These are phyloP conservation scores for Physella acuta DNA, from an alignment of 1,140 invertebrate species.

Conservation along the genomic window DNA sequence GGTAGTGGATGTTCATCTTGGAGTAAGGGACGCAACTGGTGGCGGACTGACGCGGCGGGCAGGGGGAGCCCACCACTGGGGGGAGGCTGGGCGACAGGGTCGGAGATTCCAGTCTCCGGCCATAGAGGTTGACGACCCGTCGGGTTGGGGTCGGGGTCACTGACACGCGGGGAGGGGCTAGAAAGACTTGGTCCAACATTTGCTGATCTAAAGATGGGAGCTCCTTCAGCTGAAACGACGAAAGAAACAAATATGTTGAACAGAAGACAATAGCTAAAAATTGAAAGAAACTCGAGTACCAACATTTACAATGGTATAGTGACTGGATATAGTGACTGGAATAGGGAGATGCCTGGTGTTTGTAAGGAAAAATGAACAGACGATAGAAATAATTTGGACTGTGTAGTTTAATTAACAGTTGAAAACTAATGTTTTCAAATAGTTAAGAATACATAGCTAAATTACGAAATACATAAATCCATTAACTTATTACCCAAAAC, in stretches of 20 bases:
- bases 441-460: too few species aligned
- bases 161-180: slow-evolving; percentile 15
- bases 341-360: too few species aligned
- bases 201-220: slow-evolving; percentile 12
- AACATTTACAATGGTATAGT: too few species aligned
- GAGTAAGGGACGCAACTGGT: not conserved
- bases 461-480: too few species aligned
- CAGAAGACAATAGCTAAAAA: not conserved
- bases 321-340: too few species aligned
- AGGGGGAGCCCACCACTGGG: not conserved
- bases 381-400: too few species aligned
- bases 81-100: not conserved
- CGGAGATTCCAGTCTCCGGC: not conserved
- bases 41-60: not conserved
- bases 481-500: too few species aligned
- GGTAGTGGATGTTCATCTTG: slow-evolving; percentile 17
- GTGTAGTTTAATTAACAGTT: too few species aligned
- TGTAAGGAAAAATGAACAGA: too few species aligned
- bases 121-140: slow-evolving; percentile 8
- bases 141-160: not conserved
- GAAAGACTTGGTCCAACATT: slow-evolving; percentile 13
- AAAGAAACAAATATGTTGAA: not conserved
- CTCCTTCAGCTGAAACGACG: not conserved
- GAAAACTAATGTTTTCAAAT: too few species aligned
- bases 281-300: too few species aligned